phyloP scores from a whole-genome alignment of 1,140 invertebrate species.

The Drosophila malerkotliana region DNA sequence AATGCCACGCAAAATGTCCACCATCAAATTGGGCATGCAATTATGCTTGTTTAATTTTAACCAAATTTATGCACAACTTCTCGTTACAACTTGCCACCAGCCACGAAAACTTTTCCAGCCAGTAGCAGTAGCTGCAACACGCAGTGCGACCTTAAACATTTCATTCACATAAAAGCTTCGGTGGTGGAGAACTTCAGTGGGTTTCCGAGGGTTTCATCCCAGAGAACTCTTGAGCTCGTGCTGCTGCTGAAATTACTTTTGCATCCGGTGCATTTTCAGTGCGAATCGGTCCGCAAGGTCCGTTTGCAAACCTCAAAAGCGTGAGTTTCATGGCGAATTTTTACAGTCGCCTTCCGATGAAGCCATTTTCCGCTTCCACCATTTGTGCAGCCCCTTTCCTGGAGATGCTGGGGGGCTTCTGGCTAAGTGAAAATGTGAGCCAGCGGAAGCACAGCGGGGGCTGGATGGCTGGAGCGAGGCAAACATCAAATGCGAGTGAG shows the following conservation, averaged over 20 bases:
- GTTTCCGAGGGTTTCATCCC: neutral
- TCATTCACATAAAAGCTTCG: slow-evolving; percentile 34
- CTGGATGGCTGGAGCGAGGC: slow-evolving; percentile 19
- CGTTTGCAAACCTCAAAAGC: slow-evolving; percentile 66
- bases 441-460: slow-evolving; percentile 57
- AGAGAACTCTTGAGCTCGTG: slow-evolving; percentile 38
- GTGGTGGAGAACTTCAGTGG: neutral
- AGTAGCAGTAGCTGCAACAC: neutral
- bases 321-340: slow-evolving; percentile 73
- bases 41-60: slow-evolving; percentile 72
- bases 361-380: slow-evolving; percentile 55
- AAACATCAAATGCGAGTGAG: slow-evolving; percentile 66
- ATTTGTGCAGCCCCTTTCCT: neutral
- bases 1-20: slow-evolving; percentile 16
- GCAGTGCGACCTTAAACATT: slow-evolving; percentile 45
- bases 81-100: slow-evolving; percentile 34
- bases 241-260: slow-evolving; percentile 75
- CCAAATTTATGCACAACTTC: slow-evolving; percentile 60
- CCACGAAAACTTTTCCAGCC: slow-evolving; percentile 22
- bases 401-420: slow-evolving; percentile 13
- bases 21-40: slow-evolving; percentile 56
- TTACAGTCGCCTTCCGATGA: slow-evolving; percentile 75
- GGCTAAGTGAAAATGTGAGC: slow-evolving; percentile 77
- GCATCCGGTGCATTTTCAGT: slow-evolving; percentile 71
- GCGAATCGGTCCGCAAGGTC: slow-evolving; percentile 67